phyloP scores from a whole-genome alignment of 2,113 vertebrate species.

The Periophthalmodon schlosseri region DNA sequence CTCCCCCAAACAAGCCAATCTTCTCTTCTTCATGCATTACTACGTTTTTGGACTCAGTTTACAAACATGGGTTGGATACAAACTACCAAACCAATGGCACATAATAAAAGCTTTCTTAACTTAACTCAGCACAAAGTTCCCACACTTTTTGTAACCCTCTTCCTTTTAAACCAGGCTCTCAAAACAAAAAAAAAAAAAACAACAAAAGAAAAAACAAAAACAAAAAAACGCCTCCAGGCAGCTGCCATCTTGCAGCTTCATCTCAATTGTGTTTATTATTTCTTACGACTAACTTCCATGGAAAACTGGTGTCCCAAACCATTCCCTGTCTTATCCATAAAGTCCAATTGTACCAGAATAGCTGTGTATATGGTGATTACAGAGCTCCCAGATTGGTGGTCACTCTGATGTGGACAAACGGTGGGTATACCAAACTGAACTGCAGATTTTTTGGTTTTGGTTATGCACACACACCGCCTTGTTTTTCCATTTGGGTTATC shows the following conservation, averaged over 20 bases:
- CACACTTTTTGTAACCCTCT: neutral
- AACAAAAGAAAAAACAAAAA: constrained; percentile 29
- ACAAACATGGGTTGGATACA: neutral
- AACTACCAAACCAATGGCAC: neutral
- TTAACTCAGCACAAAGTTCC: constrained; percentile 16
- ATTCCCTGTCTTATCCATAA: constrained; percentile 75
- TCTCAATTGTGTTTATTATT: constrained; percentile 79
- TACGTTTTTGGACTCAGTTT: neutral
- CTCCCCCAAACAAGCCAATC: too few relatives aligned
- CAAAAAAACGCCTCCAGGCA: constrained; percentile 31
- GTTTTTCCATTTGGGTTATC: constrained; percentile 75
- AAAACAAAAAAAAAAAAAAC: constrained; percentile 30
- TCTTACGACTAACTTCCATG: constrained; percentile 73
- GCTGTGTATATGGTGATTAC: constrained; percentile 73
- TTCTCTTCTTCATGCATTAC: neutral
- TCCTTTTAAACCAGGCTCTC: constrained; percentile 13
- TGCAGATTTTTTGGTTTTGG: constrained; percentile 75
- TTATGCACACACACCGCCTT: constrained; percentile 63
- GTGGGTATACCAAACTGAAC: constrained; percentile 68
- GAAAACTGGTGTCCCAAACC: constrained; percentile 68
- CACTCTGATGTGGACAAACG: constrained; percentile 78
- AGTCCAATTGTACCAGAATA: constrained; percentile 77
- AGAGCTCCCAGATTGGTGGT: constrained; percentile 71
- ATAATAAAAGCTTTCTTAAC: neutral
- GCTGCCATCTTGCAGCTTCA: constrained; percentile 57